Evolutionary conservation across 2,888 invertebrate genomes (phyloP), one percentile per base, ranked within the genome.

Genomic region (Aradus depressus): DNA sequence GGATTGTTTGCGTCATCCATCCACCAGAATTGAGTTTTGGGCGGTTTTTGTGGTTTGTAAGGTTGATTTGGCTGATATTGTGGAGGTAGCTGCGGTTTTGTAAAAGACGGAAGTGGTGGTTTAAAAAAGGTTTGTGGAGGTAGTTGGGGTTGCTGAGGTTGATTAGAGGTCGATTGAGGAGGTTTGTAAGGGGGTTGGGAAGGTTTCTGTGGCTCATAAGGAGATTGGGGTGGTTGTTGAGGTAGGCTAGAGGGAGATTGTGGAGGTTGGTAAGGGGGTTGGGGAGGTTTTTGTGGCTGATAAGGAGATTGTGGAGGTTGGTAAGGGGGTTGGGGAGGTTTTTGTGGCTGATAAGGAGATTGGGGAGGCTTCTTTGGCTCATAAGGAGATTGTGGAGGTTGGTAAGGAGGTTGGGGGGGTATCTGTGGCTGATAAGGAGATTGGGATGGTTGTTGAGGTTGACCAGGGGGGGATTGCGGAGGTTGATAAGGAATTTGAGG

Each of bases 1-100:
- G 47, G 47, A 25, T 26, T 38, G 4, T 8, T 37, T 37, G 37
- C 26, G 5, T 5, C 14, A 12, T 47, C 38, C 3, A 35, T 35
- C 47, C 47, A 47, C 47, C 47, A 47, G 28, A 25, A 47, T 14
- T 47, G 51, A 22, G 23, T 25, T 16, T 32, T 31, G 5, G 51
- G 54, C 23, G 32, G 49, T 22, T 16, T 28, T 39, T 4, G 39
- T 10, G 47, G 19, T n/a, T 23, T 35, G 25, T 23, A 22, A 14
- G 39, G 39, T 37, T 37, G 35, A 12, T 6, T 34, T 34, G 22
- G 16, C 21, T n/a, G 31, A n/a, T 28, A n/a, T 44, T 43, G 43
- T 6, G 44, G 23, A 4, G 44, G n/a, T 21, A 34, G 32, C 16
- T 44, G 44, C n/a, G n/a, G n/a, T n/a, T n/a, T n/a, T n/a, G n/a